A percentile compares a stretch with the other conserved stretches of the same genome.
Evolutionary conservation across 2,888 invertebrate genomes (phyloP).

Genomic region (Drosophila tripunctata): DNA sequence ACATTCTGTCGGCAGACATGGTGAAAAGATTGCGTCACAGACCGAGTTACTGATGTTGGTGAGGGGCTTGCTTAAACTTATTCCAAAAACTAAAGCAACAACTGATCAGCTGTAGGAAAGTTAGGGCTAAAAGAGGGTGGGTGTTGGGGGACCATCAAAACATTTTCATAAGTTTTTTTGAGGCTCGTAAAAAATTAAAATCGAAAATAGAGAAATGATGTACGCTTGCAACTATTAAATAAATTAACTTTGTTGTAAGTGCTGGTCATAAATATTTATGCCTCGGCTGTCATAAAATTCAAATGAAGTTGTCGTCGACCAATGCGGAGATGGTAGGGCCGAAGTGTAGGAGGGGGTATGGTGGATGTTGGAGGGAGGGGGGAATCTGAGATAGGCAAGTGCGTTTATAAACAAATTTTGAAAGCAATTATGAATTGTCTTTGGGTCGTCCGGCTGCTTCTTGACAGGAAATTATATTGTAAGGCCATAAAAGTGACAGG

Average conservation of each 20-base stretch:
- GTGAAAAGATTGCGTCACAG: constrained; percentile 53
- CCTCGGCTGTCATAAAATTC: constrained; percentile 66
- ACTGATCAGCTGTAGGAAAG: constrained; percentile 6
- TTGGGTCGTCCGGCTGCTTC: constrained; percentile 45
- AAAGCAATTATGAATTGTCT: constrained; percentile 73
- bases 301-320: constrained; percentile 65
- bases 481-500: constrained; percentile 65
- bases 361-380: background rate
- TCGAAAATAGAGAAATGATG: constrained; percentile 33
- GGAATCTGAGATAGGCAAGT: background rate
- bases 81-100: constrained; percentile 27
- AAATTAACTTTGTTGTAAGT: constrained; percentile 76
- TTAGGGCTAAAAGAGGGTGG: too few relatives aligned
- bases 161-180: constrained; percentile 33
- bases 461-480: constrained; percentile 78
- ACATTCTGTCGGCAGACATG: background rate
- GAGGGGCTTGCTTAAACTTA: constrained; percentile 43
- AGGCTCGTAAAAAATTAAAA: constrained; percentile 38
- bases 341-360: background rate
- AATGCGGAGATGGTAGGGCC: background rate
- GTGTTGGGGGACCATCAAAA: constrained; percentile 11
- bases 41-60: constrained; percentile 14
- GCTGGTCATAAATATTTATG: constrained; percentile 75
- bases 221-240: constrained; percentile 69
- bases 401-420: constrained; percentile 62